Conservation (phyloP, 37 sponge, comb jelly and placozoan genomes). For the Cladorhizidae sp. region DNA sequence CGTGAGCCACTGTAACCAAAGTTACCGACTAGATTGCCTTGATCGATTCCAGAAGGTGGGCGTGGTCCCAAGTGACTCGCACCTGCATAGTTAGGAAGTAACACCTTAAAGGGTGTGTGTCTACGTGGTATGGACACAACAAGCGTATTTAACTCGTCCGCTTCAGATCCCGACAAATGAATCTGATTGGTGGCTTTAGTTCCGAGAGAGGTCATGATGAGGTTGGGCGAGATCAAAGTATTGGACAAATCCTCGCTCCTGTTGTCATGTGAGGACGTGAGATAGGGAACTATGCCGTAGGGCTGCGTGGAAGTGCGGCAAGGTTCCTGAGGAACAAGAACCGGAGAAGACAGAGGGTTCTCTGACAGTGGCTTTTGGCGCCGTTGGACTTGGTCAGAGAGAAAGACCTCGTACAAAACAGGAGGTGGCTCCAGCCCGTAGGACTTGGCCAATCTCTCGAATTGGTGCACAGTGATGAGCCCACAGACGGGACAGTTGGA, state of each 20-base stretch:
- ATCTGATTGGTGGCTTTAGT: constrained; percentile 2
- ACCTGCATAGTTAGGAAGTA: not conserved
- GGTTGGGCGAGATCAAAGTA: constrained; percentile 2
- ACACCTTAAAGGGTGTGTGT: constrained; percentile 9
- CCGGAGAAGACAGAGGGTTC: not conserved
- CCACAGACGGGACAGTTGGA: constrained; percentile 73
- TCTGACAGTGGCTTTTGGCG: not conserved
- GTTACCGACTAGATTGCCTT: not conserved
- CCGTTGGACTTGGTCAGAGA: not conserved
- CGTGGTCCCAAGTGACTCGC: too few relatives aligned
- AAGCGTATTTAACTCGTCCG: not conserved
- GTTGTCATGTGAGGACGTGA: constrained; percentile 2
- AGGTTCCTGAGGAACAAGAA: not conserved
- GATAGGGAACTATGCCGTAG: constrained; percentile 25
- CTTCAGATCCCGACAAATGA: not conserved
- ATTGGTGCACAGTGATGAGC: constrained; percentile 42
- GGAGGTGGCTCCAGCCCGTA: constrained; percentile 44
- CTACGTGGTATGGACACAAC: constrained; percentile 45
- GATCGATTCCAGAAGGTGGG: too few relatives aligned
- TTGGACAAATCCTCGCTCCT: not conserved
- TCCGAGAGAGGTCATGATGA: constrained; percentile 13
- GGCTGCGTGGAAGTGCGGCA: too few relatives aligned
- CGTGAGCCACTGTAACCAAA: constrained; percentile 6
- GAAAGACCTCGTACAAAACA: constrained; percentile 41
- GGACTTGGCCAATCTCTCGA: constrained; percentile 46